A percentile compares a stretch with the other conserved stretches of the same genome.
Conservation (phyloP, 2,888 invertebrate species). For the Loripinus fragilis region DNA sequence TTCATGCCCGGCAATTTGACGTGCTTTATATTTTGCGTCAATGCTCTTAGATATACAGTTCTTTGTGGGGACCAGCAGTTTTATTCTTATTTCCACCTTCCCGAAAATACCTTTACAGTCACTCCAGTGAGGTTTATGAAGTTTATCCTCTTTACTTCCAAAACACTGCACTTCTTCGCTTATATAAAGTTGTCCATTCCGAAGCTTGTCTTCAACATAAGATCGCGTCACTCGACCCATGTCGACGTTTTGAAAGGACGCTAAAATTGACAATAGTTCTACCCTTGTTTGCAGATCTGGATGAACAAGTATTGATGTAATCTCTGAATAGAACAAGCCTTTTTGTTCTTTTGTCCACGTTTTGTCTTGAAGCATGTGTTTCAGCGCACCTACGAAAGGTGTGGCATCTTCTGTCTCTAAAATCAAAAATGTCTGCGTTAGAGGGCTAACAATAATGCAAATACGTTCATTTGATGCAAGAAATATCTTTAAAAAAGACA, state of each 20-base stretch:
- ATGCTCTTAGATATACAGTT: neutral
- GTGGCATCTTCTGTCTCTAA: neutral
- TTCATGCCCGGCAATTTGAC: neutral
- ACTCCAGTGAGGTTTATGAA: slow-evolving; percentile 1
- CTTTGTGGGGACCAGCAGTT: neutral
- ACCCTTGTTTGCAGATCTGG: neutral
- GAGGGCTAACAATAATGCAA: no score
- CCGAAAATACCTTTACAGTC: neutral
- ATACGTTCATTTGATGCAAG: no score
- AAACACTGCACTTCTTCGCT: neutral
- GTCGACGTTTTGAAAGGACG: neutral
- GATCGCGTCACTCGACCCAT: neutral
- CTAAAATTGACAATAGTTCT: neutral
- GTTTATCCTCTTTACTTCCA: neutral
- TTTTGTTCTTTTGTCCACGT: slow-evolving; percentile 4
- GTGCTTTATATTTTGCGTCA: neutral
- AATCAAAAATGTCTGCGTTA: no score
- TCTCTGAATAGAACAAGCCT: neutral
- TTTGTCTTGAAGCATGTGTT: neutral
- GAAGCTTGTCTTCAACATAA: neutral
- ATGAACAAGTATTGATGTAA: neutral
- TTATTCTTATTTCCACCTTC: neutral
- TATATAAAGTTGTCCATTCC: neutral
- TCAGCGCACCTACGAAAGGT: neutral
- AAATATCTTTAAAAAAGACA: no score